phyloP scores from a whole-genome alignment of 1,140 invertebrate genomes.

The Littorina saxatilis region DNA sequence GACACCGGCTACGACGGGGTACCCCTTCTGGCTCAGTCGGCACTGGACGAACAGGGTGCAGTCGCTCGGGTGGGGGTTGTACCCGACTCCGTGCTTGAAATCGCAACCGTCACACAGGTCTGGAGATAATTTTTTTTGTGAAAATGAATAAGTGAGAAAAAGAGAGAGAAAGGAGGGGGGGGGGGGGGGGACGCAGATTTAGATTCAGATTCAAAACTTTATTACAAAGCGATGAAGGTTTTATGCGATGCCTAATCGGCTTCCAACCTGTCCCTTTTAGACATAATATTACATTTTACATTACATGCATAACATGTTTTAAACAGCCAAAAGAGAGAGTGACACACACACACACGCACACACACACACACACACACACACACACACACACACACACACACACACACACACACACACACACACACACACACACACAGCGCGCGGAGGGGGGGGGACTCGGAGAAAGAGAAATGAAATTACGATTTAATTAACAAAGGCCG shows the following conservation, averaged over 20 bases:
- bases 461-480: too few relatives aligned
- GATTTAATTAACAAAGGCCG: too few relatives aligned
- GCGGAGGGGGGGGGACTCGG: not conserved
- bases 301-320: not conserved
- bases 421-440: too few relatives aligned
- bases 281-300: not conserved
- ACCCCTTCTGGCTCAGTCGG: conserved; percentile 2
- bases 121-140: conserved; percentile 5
- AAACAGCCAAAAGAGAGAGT: too few relatives aligned
- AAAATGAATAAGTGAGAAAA: not conserved
- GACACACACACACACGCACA: conserved; percentile 20
- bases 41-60: conserved; percentile 50
- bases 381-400: conserved; percentile 14
- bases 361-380: conserved; percentile 1
- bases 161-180: not conserved
- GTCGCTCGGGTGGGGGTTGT: conserved; percentile 43
- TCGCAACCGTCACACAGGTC: conserved; percentile 44
- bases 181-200: not conserved
- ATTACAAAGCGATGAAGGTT: not conserved
- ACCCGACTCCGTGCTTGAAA: conserved; percentile 43
- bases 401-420: not conserved
- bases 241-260: not conserved
- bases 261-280: not conserved
- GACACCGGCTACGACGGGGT: conserved; percentile 5
- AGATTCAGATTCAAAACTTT: not conserved